Evolutionary conservation across 2,113 vertebrate species (phyloP).

Genomic region (Vulpes vulpes): DNA sequence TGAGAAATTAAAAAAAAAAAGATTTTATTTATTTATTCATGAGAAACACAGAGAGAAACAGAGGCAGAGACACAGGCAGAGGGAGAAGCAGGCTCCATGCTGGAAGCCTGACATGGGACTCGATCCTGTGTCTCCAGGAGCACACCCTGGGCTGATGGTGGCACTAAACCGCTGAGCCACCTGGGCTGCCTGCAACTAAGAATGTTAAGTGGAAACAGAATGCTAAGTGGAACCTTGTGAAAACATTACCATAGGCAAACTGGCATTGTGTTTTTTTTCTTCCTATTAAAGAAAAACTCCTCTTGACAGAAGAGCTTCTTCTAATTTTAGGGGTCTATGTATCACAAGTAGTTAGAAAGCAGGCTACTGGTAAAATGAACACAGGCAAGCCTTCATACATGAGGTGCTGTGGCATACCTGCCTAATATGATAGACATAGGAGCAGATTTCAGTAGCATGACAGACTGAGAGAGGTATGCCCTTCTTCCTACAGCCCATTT

Average conservation of each 20-base stretch:
- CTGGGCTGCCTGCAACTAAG: background rate
- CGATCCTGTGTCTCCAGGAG: no score
- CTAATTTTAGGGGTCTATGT: background rate
- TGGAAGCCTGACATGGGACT: no score
- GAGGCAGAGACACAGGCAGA: no score
- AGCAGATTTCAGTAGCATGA: background rate
- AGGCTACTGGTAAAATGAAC: background rate
- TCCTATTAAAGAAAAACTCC: conserved; percentile 45
- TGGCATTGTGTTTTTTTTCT: background rate
- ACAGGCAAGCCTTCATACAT: background rate
- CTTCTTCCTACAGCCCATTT: background rate
- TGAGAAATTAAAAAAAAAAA: background rate
- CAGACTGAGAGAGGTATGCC: background rate
- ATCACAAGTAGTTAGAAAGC: background rate
- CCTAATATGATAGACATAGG: background rate
- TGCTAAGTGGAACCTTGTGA: background rate
- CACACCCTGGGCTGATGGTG: no score
- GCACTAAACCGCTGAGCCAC: no score
- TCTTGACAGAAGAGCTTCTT: background rate
- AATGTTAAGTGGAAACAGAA: conserved; percentile 1
- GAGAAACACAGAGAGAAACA: no score
- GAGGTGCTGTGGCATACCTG: background rate
- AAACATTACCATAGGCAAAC: background rate
- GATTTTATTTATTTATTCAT: no score
- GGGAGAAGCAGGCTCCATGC: no score